These are phyloP conservation scores for Spermophilus dauricus DNA, from an alignment of 2,113 vertebrate species.

Conservation along the genomic window DNA sequence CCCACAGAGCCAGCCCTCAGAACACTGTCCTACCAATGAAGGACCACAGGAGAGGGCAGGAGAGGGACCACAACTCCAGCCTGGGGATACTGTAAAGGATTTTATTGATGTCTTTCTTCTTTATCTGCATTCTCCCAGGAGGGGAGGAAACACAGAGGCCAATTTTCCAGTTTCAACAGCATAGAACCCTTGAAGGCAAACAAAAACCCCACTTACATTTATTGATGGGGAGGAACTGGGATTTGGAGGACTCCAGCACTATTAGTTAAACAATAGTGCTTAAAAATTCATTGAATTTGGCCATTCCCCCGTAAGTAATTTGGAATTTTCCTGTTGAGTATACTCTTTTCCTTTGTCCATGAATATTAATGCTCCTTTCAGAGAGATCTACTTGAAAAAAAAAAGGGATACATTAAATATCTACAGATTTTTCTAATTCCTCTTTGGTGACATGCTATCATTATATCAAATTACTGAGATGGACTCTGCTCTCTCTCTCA, in stretches of 20 bases:
- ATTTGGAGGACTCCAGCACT: slow-evolving; percentile 66
- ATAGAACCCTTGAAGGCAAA: slow-evolving; percentile 62
- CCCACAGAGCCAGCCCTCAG: no score
- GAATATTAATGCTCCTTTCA: slow-evolving; percentile 92
- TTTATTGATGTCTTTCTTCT: slow-evolving; percentile 69
- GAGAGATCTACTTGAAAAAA: slow-evolving; percentile 90
- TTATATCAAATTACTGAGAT: slow-evolving; percentile 97
- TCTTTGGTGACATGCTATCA: slow-evolving; percentile 94
- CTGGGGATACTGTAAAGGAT: not conserved
- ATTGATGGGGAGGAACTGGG: slow-evolving; percentile 35
- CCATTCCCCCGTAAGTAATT: slow-evolving; percentile 80
- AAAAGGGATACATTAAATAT: slow-evolving; percentile 93
- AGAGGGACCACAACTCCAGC: not conserved
- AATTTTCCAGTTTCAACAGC: not conserved
- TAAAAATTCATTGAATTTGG: slow-evolving; percentile 90
- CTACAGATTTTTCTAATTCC: slow-evolving; percentile 94
- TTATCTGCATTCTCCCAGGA: slow-evolving; percentile 20
- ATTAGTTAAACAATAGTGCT: slow-evolving; percentile 89
- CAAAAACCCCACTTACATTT: slow-evolving; percentile 65
- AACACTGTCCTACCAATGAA: not conserved
- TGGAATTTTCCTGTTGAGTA: slow-evolving; percentile 90
- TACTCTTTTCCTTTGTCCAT: slow-evolving; percentile 86
- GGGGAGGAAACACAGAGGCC: slow-evolving; percentile 22
- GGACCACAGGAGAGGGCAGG: not conserved
- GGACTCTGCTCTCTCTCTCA: slow-evolving; percentile 86